Conservation (phyloP, 2,113 vertebrate genomes). For the Gymnobelideus leadbeateri region DNA sequence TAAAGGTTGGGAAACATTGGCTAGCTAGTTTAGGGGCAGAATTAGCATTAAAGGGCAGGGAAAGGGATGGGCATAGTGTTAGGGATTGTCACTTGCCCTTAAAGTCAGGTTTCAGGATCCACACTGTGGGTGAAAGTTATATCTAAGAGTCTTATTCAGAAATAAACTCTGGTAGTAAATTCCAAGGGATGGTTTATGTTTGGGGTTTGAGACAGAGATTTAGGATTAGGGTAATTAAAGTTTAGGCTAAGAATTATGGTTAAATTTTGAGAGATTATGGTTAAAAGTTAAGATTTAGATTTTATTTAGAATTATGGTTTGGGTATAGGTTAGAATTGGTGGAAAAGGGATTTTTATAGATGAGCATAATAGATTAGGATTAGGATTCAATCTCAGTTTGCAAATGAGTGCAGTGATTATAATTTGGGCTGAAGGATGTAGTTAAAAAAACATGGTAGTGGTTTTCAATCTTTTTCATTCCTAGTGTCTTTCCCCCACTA, state of each 20-base stretch:
- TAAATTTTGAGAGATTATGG: not conserved
- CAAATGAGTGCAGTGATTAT: not conserved
- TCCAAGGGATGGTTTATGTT: not conserved
- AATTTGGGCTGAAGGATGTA: not conserved
- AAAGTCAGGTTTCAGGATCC: not conserved
- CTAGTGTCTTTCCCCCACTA: not conserved
- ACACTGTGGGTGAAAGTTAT: not conserved
- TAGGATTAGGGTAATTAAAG: not conserved
- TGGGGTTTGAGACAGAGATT: not conserved
- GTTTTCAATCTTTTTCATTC: not conserved
- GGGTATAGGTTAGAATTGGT: not conserved
- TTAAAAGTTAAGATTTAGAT: not conserved
- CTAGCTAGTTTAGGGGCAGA: not conserved
- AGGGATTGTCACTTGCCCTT: not conserved
- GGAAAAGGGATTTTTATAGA: not conserved
- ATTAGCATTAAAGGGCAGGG: not conserved
- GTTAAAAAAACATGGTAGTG: not conserved
- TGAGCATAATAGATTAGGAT: no score
- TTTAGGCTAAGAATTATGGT: not conserved
- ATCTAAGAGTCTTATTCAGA: no score
- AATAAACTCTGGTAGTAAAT: no score
- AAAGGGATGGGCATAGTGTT: no score
- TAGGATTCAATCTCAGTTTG: not conserved
- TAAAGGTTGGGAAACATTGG: not conserved
- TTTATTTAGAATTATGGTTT: no score